A percentile compares a stretch with the other conserved stretches of the same genome.
Conservation (phyloP, 1,140 invertebrate species). For the Choristoneura fumiferana region DNA sequence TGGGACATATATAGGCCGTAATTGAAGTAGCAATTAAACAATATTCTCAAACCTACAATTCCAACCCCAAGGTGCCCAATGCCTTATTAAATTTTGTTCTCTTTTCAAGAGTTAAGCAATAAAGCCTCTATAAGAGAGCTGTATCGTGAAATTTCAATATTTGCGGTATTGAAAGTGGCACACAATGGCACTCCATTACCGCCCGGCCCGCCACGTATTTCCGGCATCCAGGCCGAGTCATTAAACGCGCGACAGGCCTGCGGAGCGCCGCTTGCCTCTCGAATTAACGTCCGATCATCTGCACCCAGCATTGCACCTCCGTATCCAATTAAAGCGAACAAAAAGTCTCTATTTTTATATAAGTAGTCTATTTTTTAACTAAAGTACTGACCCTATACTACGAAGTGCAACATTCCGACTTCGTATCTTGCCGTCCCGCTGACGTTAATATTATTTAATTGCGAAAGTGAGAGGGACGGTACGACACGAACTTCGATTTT, state of each 20-base stretch:
- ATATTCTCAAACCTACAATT: not conserved
- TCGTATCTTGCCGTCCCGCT: too few relatives aligned
- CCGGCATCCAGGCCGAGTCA: conserved; percentile 64
- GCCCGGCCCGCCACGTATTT: conserved; percentile 67
- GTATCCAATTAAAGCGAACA: conserved; percentile 24
- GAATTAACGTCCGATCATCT: conserved; percentile 64
- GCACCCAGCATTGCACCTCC: conserved; percentile 22
- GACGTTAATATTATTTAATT: too few relatives aligned
- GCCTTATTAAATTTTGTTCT: conserved; percentile 1
- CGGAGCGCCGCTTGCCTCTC: conserved; percentile 32
- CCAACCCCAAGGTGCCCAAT: not conserved
- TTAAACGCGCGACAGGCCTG: conserved; percentile 49
- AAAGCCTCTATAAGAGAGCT: conserved; percentile 45
- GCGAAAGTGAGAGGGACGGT: too few relatives aligned
- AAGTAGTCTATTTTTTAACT: too few relatives aligned
- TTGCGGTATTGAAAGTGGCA: conserved; percentile 60
- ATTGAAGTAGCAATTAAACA: too few relatives aligned
- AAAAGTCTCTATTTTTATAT: not conserved
- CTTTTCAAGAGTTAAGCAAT: conserved; percentile 8
- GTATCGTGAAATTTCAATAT: conserved; percentile 67
- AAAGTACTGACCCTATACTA: too few relatives aligned
- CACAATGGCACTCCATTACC: conserved; percentile 63
- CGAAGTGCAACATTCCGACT: too few relatives aligned
- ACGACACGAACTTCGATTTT: too few relatives aligned
- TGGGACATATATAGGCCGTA: too few relatives aligned